Evolutionary conservation across 2,797 vertebrate genomes (phyloP).

Genomic region (Manis crassicaudata): DNA sequence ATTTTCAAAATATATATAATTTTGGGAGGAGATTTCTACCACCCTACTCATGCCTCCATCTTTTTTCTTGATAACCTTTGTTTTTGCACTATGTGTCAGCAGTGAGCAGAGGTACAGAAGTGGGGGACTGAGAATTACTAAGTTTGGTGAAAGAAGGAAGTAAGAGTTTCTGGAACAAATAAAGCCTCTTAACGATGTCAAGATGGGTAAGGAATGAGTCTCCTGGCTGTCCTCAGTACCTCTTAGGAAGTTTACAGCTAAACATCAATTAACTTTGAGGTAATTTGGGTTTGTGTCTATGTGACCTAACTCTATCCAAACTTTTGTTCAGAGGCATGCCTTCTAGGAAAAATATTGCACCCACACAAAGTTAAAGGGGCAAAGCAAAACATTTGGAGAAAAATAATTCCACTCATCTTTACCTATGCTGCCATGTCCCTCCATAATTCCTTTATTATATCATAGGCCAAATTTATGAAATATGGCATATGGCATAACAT

Average conservation of each 20-base stretch:
- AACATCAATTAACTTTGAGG: background rate
- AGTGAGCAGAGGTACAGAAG: background rate
- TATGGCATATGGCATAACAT: background rate
- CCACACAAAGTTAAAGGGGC: background rate
- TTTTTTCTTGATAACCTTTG: background rate
- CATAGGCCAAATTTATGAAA: background rate
- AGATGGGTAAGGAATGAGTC: background rate
- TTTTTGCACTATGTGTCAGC: background rate
- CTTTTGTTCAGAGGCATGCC: background rate
- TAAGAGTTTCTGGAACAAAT: background rate
- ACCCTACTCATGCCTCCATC: no score
- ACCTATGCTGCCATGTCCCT: background rate
- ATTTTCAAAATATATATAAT: no score
- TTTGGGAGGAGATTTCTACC: no score
- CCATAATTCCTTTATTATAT: background rate
- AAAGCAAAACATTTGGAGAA: background rate
- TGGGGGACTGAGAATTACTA: background rate
- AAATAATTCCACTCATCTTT: background rate
- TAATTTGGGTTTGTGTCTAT: background rate
- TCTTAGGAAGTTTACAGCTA: background rate
- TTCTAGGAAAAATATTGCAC: background rate
- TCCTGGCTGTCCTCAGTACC: rapidly evolving
- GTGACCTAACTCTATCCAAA: background rate
- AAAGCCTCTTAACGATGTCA: background rate
- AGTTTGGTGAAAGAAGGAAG: background rate